Conservation (phyloP, 2,113 vertebrate species). For the Lycaon pictus region DNA sequence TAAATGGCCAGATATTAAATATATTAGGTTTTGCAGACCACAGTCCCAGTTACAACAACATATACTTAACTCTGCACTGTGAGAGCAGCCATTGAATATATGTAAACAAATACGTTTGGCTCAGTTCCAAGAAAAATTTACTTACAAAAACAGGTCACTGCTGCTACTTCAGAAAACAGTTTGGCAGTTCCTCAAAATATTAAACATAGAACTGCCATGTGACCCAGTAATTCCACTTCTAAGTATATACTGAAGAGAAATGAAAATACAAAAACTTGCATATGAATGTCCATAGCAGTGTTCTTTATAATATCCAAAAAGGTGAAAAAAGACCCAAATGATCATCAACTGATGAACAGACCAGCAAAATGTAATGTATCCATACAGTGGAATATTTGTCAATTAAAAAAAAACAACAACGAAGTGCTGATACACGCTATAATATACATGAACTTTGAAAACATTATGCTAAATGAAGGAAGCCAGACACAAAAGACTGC, state of each 20-base stretch:
- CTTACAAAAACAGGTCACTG: not conserved
- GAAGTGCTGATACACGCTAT: not conserved
- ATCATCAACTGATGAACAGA: not conserved
- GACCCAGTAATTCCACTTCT: not conserved
- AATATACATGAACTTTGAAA: not conserved
- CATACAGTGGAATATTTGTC: not conserved
- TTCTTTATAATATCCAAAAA: not conserved
- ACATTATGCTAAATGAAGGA: not conserved
- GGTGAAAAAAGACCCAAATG: not conserved
- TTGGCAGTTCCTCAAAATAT: not conserved
- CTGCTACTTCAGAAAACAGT: not conserved
- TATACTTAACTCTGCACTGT: not conserved
- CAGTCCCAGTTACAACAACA: not conserved
- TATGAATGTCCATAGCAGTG: not conserved
- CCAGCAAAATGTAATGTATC: not conserved
- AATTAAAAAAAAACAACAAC: not conserved
- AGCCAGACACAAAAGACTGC: not conserved
- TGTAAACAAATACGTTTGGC: not conserved
- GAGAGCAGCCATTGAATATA: not conserved
- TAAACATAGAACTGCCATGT: not conserved
- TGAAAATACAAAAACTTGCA: not conserved
- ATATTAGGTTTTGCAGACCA: not conserved
- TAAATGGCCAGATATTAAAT: not conserved
- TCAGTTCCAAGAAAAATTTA: not conserved
- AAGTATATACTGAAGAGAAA: not conserved